Evolutionary conservation across 1,140 invertebrate species (phyloP).

Genomic region (Drosophila watanabei): DNA sequence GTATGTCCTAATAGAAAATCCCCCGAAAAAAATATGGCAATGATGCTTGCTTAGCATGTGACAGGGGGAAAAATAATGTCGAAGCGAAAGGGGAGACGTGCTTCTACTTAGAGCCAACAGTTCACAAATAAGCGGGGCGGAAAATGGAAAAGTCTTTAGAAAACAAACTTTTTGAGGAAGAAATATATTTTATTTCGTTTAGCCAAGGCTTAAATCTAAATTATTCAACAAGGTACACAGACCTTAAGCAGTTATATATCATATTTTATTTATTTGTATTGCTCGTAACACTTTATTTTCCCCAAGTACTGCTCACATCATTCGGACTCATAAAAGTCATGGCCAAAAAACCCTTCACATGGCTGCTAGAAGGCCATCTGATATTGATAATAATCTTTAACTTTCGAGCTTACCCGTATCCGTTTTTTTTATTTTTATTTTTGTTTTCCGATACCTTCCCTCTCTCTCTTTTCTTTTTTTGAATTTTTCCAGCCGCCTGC

Average conservation of each 20-base stretch:
- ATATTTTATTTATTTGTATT: slow-evolving; percentile 3
- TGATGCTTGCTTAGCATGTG: slow-evolving; percentile 38
- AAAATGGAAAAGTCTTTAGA: slow-evolving; percentile 12
- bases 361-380: slow-evolving; percentile 14
- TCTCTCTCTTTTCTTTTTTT: not conserved
- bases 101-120: slow-evolving; percentile 5
- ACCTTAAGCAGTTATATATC: not conserved
- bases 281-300: not conserved
- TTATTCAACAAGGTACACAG: not conserved
- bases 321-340: slow-evolving; percentile 16
- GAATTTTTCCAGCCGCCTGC: slow-evolving; percentile 34
- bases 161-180: not conserved
- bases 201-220: not conserved
- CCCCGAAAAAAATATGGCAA: slow-evolving; percentile 50
- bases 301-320: slow-evolving; percentile 6
- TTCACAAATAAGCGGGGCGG: slow-evolving; percentile 15
- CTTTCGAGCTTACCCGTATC: slow-evolving; percentile 13
- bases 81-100: slow-evolving; percentile 1
- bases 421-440: slow-evolving; percentile 7
- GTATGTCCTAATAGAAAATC: slow-evolving; percentile 51
- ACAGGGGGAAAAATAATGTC: slow-evolving; percentile 15
- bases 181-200: not conserved
- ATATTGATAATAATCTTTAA: slow-evolving; percentile 44
- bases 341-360: slow-evolving; percentile 3
- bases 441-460: slow-evolving; percentile 18